Evolutionary conservation across 2,888 invertebrate genomes (phyloP).

Genomic region (Drosophila mettleri): DNA sequence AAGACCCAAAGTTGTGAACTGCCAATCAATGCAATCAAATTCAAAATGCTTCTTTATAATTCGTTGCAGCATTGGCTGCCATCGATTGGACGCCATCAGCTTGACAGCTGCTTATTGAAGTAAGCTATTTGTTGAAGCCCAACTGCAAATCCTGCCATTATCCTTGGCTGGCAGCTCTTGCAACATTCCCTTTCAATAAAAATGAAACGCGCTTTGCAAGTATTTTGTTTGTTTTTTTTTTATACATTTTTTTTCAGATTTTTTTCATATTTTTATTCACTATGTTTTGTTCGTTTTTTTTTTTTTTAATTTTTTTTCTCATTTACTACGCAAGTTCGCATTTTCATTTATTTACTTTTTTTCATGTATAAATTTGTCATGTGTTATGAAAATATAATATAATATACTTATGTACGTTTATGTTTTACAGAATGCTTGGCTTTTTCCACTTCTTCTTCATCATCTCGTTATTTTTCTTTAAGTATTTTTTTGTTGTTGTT

Average conservation of each 20-base stretch:
- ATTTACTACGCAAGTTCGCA: constrained; percentile 77
- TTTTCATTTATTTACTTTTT: constrained; percentile 45
- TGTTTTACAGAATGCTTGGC: constrained; percentile 82
- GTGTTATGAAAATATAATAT: constrained; percentile 80
- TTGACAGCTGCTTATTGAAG: constrained; percentile 64
- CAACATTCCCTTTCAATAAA: constrained; percentile 10
- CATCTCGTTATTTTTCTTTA: constrained; percentile 34
- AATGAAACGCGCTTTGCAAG: constrained; percentile 65
- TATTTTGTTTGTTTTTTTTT: constrained; percentile 35
- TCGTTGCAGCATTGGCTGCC: constrained; percentile 50
- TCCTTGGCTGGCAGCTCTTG: constrained; percentile 18
- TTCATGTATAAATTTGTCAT: constrained; percentile 80
- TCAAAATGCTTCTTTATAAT: constrained; percentile 32
- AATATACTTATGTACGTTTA: constrained; percentile 78
- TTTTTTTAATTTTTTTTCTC: constrained; percentile 67
- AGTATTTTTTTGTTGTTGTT: constrained; percentile 41
- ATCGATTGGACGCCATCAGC: constrained; percentile 44
- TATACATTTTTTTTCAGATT: constrained; percentile 63
- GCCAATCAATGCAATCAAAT: constrained; percentile 3
- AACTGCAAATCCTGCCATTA: constrained; percentile 48
- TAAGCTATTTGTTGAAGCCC: constrained; percentile 61
- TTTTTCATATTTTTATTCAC: constrained; percentile 75
- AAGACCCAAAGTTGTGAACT: neutral
- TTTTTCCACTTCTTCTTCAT: constrained; percentile 30
- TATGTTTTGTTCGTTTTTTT: constrained; percentile 63